phyloP scores from a whole-genome alignment of 2,888 invertebrate genomes.

The Tachina grossa region DNA sequence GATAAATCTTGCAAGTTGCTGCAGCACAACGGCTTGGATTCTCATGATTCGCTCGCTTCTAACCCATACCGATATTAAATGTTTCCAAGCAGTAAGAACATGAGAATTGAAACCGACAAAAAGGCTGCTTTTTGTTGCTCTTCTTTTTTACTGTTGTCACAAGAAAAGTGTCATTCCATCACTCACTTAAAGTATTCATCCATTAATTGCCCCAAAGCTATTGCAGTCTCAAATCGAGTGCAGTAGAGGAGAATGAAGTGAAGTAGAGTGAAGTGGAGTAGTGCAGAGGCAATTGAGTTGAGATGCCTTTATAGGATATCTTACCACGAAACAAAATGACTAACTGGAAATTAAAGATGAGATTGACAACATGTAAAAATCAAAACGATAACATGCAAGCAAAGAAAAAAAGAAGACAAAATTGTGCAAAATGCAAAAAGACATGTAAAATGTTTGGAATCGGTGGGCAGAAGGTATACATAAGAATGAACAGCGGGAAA shows the following conservation, averaged over 20 bases:
- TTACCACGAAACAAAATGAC: constrained; percentile 61
- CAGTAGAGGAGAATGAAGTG: constrained; percentile 8
- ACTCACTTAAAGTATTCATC: constrained; percentile 82
- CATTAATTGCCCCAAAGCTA: constrained; percentile 81
- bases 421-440: constrained; percentile 75
- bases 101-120: constrained; percentile 60
- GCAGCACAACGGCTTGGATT: constrained; percentile 15
- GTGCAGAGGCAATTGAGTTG: constrained; percentile 34
- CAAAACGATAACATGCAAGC: constrained; percentile 46
- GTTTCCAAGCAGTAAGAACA: constrained; percentile 18
- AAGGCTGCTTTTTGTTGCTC: constrained; percentile 12
- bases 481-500: constrained; percentile 12
- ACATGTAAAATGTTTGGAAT: constrained; percentile 67
- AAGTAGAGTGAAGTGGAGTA: constrained; percentile 27
- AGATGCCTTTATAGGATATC: constrained; percentile 68
- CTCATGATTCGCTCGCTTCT: constrained; percentile 17
- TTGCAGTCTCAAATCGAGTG: constrained; percentile 70
- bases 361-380: constrained; percentile 57
- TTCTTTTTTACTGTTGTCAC: constrained; percentile 64
- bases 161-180: constrained; percentile 81
- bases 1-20: constrained; percentile 62
- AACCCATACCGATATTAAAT: constrained; percentile 9
- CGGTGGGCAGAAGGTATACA: constrained; percentile 15
- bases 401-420: constrained; percentile 54
- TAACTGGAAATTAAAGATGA: constrained; percentile 34